Percentiles rank a stretch among this genome's conserved stretches.
phyloP scores from a whole-genome alignment of 2,797 vertebrate genomes.

The Malacoctenus gilli region DNA sequence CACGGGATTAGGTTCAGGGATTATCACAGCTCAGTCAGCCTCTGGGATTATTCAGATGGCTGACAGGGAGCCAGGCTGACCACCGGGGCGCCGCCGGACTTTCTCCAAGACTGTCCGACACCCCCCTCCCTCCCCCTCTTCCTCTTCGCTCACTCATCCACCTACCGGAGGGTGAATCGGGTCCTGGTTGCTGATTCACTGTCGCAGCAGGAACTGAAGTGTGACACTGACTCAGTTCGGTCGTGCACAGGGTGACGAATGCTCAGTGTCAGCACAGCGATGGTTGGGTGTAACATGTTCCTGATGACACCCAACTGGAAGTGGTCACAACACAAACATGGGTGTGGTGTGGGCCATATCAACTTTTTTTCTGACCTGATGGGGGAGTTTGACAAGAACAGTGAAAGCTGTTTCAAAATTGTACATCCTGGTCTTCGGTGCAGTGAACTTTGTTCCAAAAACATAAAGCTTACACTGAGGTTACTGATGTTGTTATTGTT shows the following conservation, averaged over 20 bases:
- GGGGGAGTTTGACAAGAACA: too few relatives aligned
- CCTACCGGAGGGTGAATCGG: neutral
- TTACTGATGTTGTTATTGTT: neutral
- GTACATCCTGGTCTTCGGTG: neutral
- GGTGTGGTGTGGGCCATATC: neutral
- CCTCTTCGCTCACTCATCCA: neutral
- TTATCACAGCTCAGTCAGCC: constrained; percentile 73
- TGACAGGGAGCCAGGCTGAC: constrained; percentile 17
- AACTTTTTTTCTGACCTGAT: too few relatives aligned
- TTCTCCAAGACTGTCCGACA: constrained; percentile 37
- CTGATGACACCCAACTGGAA: constrained; percentile 4
- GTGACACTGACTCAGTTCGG: constrained; percentile 45
- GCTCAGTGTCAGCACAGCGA: constrained; percentile 10
- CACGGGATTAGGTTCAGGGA: constrained; percentile 66
- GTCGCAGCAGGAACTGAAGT: constrained; percentile 41
- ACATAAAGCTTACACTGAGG: neutral
- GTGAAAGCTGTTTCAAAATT: neutral
- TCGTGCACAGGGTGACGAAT: constrained; percentile 21
- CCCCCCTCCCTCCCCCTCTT: neutral
- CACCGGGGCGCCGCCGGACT: constrained; percentile 13
- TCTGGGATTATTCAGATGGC: constrained; percentile 51
- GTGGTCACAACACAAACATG: neutral
- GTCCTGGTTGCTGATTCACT: too few relatives aligned
- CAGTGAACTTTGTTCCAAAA: neutral
- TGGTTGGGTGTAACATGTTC: neutral